These are phyloP conservation scores for Capitulum mitella DNA, from an alignment of 2,888 invertebrate species.

Conservation along the genomic window DNA sequence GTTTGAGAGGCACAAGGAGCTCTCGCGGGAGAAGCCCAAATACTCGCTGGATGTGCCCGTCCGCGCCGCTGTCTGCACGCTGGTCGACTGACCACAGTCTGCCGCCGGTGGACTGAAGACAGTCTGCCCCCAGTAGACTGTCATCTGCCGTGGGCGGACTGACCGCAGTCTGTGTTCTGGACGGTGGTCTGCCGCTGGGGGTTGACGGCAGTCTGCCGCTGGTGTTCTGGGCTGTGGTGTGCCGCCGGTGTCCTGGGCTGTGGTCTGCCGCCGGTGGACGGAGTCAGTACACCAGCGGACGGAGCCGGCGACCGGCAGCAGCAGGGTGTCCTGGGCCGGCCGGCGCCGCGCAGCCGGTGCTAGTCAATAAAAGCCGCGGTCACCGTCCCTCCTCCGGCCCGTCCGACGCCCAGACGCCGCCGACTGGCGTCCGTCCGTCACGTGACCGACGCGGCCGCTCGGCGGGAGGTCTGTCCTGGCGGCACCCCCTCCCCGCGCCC, in stretches of 20 bases:
- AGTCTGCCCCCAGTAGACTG: too few species aligned
- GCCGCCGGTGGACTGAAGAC: background rate
- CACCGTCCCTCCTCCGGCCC: background rate
- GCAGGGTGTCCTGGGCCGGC: background rate
- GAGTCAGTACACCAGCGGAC: background rate
- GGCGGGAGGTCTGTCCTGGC: too few species aligned
- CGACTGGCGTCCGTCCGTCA: too few species aligned
- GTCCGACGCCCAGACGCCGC: background rate
- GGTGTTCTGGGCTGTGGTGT: too few species aligned
- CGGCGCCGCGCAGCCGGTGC: background rate
- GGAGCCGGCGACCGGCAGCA: background rate
- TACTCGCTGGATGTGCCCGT: slow-evolving; percentile 39
- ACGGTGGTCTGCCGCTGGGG: too few species aligned
- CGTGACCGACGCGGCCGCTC: too few species aligned
- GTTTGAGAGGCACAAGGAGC: slow-evolving; percentile 39
- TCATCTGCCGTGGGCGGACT: too few species aligned
- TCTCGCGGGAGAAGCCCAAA: slow-evolving; percentile 40
- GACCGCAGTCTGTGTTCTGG: too few species aligned
- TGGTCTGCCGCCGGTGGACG: background rate
- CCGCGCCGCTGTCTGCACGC: slow-evolving; percentile 36
- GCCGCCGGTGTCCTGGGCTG: too few species aligned
- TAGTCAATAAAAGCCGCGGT: too few species aligned
- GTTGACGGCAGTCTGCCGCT: too few species aligned
- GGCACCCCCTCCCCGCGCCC: too few species aligned
- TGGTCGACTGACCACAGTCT: slow-evolving; percentile 27